Base-by-base conservation (phyloP, 1,140 invertebrate species). In the Augochlora pura region DNA sequence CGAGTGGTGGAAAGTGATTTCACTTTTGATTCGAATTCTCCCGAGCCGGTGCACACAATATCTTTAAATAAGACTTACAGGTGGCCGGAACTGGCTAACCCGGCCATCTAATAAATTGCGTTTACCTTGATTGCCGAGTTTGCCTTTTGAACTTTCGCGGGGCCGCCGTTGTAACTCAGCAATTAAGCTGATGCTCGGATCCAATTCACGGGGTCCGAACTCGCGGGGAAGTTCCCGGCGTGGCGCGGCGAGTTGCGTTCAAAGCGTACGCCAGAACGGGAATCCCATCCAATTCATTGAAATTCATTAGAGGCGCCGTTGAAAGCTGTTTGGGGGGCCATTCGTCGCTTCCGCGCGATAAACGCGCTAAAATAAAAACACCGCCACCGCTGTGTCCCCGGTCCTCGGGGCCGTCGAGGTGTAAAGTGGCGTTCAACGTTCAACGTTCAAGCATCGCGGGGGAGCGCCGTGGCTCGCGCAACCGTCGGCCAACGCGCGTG, bases 231-330 rank as follows among this genome's bases (percentile, higher is more conserved):
- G 23, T 62, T 62, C 59, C 59, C 49, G 32, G 32, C 32, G 32
- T 32, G 32, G 32, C 46, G 12, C 12, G 12, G 46, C 12, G 16
- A 5, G 59, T 9, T 5, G 59, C 10, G 57, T 25, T 60, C 23
- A n/a, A 60, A 60, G n/a, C n/a, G 60, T 54, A 6, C 60, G 27
- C 42, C 10, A 46, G 42, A 2, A 14, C 21, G 21, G 8, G 49
- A 54, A 16, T 54, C 7, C n/a, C 52, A n/a, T 59, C 27, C 64
- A 32, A 76, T 67, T 67, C 64, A 76, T 76, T 76, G 64, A 76
- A 76, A 76, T 76, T 76, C 73, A 76, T 67, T 60, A 67, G 64
- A 57, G 27, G 23, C 38, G 14, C n/a, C 25, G 49, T 25, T n/a
- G 54, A 65, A 65, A n/a, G n/a, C 32, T 32, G 62, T 39, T 38